Evolutionary conservation across 2,888 invertebrate species (phyloP).

Genomic region (Coremacera marginata): DNA sequence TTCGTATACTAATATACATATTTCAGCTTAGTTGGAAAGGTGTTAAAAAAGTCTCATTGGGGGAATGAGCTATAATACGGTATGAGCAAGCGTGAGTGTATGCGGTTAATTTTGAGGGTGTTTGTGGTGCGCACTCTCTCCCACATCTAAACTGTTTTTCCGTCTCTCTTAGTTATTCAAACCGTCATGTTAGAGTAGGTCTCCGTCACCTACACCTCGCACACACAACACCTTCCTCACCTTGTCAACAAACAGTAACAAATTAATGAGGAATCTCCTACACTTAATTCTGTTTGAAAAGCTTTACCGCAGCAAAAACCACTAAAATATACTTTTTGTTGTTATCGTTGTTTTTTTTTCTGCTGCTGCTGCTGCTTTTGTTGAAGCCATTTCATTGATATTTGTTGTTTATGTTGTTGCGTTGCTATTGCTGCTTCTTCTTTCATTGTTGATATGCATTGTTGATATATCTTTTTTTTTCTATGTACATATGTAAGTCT

Average conservation of each 20-base stretch:
- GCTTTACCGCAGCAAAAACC: background rate
- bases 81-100: no score
- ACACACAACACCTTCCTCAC: background rate
- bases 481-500: no score
- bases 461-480: no score
- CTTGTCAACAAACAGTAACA: slow-evolving; percentile 25
- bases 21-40: no score
- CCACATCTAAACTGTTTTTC: background rate
- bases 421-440: background rate
- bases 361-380: background rate
- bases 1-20: no score
- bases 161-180: background rate
- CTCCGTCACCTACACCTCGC: no score
- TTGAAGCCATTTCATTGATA: background rate
- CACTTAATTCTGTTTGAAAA: background rate
- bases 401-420: background rate
- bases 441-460: no score
- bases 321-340: background rate
- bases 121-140: background rate
- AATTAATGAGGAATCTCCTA: background rate
- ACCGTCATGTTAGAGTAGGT: no score
- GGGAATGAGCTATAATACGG: no score
- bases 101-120: slow-evolving; percentile 25
- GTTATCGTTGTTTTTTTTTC: background rate
- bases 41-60: no score